phyloP scores from a whole-genome alignment of 2,888 invertebrate genomes.

The Chymomyza caudatula region DNA sequence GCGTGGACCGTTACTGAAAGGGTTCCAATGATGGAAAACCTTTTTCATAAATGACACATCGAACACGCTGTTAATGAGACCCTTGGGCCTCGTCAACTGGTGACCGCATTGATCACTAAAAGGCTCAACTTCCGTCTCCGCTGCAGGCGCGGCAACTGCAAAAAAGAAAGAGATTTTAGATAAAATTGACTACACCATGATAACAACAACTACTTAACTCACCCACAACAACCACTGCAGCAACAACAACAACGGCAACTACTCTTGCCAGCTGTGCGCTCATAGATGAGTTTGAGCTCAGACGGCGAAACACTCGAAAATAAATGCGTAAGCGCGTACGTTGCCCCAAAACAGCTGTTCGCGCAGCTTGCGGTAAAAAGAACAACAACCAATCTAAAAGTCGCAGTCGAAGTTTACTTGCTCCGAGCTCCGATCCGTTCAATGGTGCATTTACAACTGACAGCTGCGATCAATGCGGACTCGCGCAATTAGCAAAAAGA shows the following conservation, averaged over 20 bases:
- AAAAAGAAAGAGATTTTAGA: not conserved
- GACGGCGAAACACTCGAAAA: conserved; percentile 5
- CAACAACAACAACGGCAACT: not conserved
- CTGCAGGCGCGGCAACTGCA: conserved; percentile 9
- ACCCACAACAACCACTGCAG: not conserved
- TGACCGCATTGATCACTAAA: conserved; percentile 58
- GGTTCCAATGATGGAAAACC: conserved; percentile 70
- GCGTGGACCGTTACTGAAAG: conserved; percentile 59
- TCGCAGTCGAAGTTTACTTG: not conserved
- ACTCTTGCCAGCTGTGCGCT: not conserved
- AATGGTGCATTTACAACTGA: conserved; percentile 59
- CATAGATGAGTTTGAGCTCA: conserved; percentile 7
- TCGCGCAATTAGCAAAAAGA: not conserved
- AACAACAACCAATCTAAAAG: not conserved
- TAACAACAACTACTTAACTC: not conserved
- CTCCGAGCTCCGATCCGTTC: conserved; percentile 43
- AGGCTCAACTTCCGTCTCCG: conserved; percentile 18
- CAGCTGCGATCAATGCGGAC: conserved; percentile 7
- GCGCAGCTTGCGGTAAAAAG: not conserved
- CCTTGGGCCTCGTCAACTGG: conserved; percentile 55
- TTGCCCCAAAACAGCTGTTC: conserved; percentile 21
- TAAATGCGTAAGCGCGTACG: conserved; percentile 27
- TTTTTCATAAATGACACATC: conserved; percentile 71
- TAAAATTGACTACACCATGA: not conserved
- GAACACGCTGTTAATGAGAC: conserved; percentile 57